A percentile compares a stretch with the other conserved stretches of the same genome.
Evolutionary conservation across 2,113 vertebrate genomes (phyloP).

Genomic region (Thunnus thynnus): DNA sequence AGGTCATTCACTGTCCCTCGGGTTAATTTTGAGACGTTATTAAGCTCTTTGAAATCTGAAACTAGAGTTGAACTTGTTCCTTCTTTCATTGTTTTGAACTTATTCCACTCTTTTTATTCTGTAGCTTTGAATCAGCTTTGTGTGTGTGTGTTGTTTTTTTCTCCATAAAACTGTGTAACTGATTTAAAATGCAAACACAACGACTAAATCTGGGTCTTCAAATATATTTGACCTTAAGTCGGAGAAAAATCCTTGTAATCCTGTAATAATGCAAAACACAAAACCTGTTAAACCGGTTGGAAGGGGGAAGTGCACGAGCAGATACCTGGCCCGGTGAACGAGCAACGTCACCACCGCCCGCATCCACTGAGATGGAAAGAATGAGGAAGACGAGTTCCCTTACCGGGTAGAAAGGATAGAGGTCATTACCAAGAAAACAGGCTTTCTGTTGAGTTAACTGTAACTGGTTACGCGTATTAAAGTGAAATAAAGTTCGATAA

Average conservation of each 20-base stretch:
- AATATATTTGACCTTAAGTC: conserved; percentile 18
- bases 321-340: conserved; percentile 45
- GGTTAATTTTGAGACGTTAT: too few relatives aligned
- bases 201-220: conserved; percentile 14
- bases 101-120: too few relatives aligned
- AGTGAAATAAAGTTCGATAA: accelerated
- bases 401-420: background rate
- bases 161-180: too few relatives aligned
- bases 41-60: too few relatives aligned
- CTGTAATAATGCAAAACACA: conserved; percentile 28
- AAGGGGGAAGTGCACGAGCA: background rate
- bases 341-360: conserved; percentile 48
- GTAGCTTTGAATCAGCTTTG: too few relatives aligned
- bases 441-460: background rate
- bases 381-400: conserved; percentile 67
- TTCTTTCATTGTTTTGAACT: too few relatives aligned
- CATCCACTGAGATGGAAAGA: conserved; percentile 42
- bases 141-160: too few relatives aligned
- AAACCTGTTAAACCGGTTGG: conserved; percentile 58
- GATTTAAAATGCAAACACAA: too few relatives aligned
- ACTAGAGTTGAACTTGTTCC: too few relatives aligned
- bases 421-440: background rate
- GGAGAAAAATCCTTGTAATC: conserved; percentile 17
- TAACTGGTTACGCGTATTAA: background rate
- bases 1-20: too few relatives aligned